A percentile compares a stretch with the other conserved stretches of the same genome.
phyloP scores from a whole-genome alignment of 1,140 invertebrate genomes.

The Drosophila insularis region DNA sequence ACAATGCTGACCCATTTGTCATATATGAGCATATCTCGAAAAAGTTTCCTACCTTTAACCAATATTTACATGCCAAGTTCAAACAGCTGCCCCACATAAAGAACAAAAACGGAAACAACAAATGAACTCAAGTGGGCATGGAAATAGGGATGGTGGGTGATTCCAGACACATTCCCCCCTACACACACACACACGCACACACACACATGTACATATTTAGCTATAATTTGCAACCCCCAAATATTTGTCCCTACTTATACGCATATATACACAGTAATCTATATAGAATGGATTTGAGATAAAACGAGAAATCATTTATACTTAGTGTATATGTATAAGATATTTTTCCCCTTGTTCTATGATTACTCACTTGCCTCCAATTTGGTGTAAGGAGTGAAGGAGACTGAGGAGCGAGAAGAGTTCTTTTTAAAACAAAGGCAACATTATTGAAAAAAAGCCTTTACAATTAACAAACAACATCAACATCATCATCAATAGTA shows the following conservation, averaged over 20 bases:
- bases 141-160: too few relatives aligned
- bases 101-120: slow-evolving; percentile 7
- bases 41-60: slow-evolving; percentile 25
- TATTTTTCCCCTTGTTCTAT: background rate
- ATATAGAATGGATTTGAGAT: background rate
- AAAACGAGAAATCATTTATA: background rate
- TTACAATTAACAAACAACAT: slow-evolving; percentile 13
- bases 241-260: background rate
- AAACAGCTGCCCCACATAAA: slow-evolving; percentile 47
- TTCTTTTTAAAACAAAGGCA: slow-evolving; percentile 33
- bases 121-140: background rate
- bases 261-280: slow-evolving; percentile 2
- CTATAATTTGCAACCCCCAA: slow-evolving; percentile 47
- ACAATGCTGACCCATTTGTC: too few relatives aligned
- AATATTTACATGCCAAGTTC: slow-evolving; percentile 47
- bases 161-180: background rate
- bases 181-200: background rate
- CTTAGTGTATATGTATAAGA: background rate
- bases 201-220: too few relatives aligned
- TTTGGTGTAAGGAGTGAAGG: background rate
- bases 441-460: slow-evolving; percentile 29
- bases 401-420: slow-evolving; percentile 18
- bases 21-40: too few relatives aligned
- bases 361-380: slow-evolving; percentile 21
- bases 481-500: background rate